Evolutionary conservation across 1,140 invertebrate genomes (phyloP).

Genomic region (Lysiphlebus fabarum): DNA sequence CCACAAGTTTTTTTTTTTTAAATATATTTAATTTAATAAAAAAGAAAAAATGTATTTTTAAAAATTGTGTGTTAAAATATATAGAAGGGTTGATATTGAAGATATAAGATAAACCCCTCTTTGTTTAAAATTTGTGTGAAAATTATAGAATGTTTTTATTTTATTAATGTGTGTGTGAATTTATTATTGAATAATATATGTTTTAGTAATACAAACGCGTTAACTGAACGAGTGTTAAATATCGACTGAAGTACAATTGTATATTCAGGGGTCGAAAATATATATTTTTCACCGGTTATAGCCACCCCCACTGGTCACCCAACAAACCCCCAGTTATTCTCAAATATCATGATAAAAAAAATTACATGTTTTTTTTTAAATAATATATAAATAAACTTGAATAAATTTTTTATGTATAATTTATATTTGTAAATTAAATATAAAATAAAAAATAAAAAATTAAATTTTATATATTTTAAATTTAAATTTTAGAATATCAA

Average conservation of each 20-base stretch:
- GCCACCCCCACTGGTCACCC: constrained; percentile 23
- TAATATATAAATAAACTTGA: background rate
- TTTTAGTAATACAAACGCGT: constrained; percentile 17
- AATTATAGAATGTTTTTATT: background rate
- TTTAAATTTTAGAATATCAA: too few species aligned
- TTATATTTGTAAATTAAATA: too few species aligned
- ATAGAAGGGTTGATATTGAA: constrained; percentile 14
- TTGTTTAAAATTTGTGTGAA: background rate
- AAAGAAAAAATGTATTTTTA: too few species aligned
- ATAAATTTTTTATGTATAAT: background rate
- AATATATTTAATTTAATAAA: too few species aligned
- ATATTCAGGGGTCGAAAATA: constrained; percentile 36
- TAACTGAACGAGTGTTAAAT: constrained; percentile 37
- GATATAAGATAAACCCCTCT: background rate
- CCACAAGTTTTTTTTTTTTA: constrained; percentile 5
- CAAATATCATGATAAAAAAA: constrained; percentile 24
- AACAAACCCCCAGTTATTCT: constrained; percentile 26
- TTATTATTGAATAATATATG: background rate
- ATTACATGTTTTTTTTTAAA: background rate
- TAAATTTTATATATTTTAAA: too few species aligned
- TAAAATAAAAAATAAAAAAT: too few species aligned
- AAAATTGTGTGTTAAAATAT: constrained; percentile 1
- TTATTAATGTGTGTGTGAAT: background rate
- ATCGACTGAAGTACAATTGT: constrained; percentile 27
- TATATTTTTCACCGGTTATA: constrained; percentile 34